phyloP scores from a whole-genome alignment of 2,888 invertebrate species.

The Dolichopus griseipennis region DNA sequence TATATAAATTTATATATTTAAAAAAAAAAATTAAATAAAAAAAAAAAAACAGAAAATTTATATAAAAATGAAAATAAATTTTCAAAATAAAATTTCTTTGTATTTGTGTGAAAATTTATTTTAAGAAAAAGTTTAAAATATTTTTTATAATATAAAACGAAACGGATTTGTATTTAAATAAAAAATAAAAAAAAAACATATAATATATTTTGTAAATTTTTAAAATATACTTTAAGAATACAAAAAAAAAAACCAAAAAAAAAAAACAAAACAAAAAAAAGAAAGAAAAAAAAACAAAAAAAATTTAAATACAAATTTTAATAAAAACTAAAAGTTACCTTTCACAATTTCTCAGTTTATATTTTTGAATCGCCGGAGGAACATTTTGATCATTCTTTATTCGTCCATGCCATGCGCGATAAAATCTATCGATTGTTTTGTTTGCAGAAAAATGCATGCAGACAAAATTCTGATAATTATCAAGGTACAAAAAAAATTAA shows the following conservation, averaged over 20 bases:
- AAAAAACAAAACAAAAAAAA: slow-evolving; percentile 5
- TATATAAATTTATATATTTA: too few species aligned
- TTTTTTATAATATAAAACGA: background rate
- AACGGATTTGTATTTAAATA: background rate
- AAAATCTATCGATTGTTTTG: slow-evolving; percentile 44
- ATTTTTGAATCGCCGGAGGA: slow-evolving; percentile 34
- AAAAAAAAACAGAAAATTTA: too few species aligned
- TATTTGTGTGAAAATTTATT: slow-evolving; percentile 2
- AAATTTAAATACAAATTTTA: slow-evolving; percentile 21
- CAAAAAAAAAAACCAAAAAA: slow-evolving; percentile 11
- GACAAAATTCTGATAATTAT: slow-evolving; percentile 42
- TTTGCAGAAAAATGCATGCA: slow-evolving; percentile 44
- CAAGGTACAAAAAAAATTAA: slow-evolving; percentile 31
- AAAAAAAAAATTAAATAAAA: too few species aligned
- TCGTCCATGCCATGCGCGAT: slow-evolving; percentile 46
- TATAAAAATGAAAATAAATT: too few species aligned
- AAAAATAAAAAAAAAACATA: too few species aligned
- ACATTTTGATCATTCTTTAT: slow-evolving; percentile 38
- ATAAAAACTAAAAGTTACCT: slow-evolving; percentile 31
- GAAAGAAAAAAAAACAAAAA: slow-evolving; percentile 9
- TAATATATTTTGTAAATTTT: too few species aligned
- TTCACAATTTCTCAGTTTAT: slow-evolving; percentile 28
- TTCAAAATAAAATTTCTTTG: background rate
- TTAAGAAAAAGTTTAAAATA: background rate
- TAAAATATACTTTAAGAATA: too few species aligned